Conservation (phyloP, 2,113 vertebrate genomes). For the Papio anubis region DNA sequence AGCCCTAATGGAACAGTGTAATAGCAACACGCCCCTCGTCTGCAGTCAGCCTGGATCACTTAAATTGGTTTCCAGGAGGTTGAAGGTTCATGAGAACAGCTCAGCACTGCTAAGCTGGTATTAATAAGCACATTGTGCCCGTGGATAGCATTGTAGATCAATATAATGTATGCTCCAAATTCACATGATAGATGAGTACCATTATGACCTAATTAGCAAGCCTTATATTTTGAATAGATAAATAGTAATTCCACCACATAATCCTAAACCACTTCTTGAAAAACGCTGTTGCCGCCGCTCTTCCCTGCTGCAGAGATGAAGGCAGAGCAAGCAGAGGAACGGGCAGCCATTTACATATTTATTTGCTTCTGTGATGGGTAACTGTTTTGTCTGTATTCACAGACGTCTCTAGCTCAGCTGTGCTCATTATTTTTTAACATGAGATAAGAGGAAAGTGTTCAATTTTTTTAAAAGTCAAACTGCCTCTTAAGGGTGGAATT, state of each 20-base stretch:
- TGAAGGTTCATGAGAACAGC: conserved; percentile 31
- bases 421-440: conserved; percentile 34
- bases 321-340: background rate
- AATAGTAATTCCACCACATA: conserved; percentile 64
- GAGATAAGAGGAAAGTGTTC: background rate
- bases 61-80: background rate
- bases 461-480: background rate
- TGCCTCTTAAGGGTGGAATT: background rate
- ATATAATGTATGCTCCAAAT: conserved; percentile 46
- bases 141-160: conserved; percentile 25
- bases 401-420: background rate
- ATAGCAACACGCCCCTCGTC: accelerated
- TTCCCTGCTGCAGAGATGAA: background rate
- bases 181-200: conserved; percentile 54
- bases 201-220: conserved; percentile 77
- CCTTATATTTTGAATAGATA: conserved; percentile 70
- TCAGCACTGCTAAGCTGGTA: background rate
- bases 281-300: background rate
- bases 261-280: conserved; percentile 60
- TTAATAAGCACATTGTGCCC: conserved; percentile 20
- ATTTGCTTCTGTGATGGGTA: conserved; percentile 6
- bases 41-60: background rate
- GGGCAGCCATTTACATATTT: background rate
- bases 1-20: accelerated
- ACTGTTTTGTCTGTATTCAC: conserved; percentile 13